Base-by-base conservation (phyloP, 1,140 invertebrate species). In the Phocides pigmalion region DNA sequence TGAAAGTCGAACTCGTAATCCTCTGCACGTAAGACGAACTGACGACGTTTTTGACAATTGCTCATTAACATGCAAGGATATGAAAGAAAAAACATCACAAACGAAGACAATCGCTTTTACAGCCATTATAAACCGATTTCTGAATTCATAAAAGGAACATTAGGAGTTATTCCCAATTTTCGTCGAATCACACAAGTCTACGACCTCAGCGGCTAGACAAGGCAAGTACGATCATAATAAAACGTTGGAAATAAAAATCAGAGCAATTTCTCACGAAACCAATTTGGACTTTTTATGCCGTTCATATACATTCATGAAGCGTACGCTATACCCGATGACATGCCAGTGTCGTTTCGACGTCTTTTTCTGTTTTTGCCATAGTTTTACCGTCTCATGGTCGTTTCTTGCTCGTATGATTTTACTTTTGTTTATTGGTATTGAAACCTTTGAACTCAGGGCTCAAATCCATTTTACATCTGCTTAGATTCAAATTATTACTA, bases 251-350 rank as follows among this genome's bases (percentile, higher is more conserved):
- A 47, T 25, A 47, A 47, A 47, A 41, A 41, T 41, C 39, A 41
- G 39, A 22, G 46, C 16, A 4, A 47, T 14, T 22, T 16, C 46
- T 47, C 46, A 47, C 46, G 20, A 47, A 47, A 22, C 46, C 17
- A 22, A 47, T 47, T 47, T 47, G 46, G 39, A 41, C 4, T 47
- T 47, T 47, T 47, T 47, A 47, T 47, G 46, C n/a, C n/a, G 17
- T 47, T 47, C 46, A 22, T 47, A 22, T 47, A 25, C n/a, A 20
- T 14, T 47, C 20, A 47, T 47, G 46, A 47, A 20, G 16, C 46
- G 19, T 47, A 41, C 39, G 12, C 14, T 25, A 47, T 47, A 47
- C 25, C 46, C 46, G n/a, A 19, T 47, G 46, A 47, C 46, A 47
- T 20, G 46, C 19, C 1, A 47, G 3, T 22, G n/a, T 20, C 44